Evolutionary conservation across 2,797 vertebrate species (phyloP).

Genomic region (Clarias pachynema): DNA sequence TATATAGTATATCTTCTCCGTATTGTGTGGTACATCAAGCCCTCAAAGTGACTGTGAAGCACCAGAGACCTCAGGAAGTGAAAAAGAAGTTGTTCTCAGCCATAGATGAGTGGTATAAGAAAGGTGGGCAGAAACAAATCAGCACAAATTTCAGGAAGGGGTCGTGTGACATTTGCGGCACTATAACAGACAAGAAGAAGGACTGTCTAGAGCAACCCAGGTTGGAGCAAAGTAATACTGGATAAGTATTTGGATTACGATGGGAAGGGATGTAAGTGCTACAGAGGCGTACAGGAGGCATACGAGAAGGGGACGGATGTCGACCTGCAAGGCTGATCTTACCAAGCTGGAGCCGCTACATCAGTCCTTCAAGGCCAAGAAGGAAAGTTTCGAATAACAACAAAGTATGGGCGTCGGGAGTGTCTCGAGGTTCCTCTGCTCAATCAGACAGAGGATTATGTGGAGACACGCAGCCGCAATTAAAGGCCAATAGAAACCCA

Average conservation of each 20-base stretch:
- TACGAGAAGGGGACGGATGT: too few relatives aligned
- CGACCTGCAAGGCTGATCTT: too few relatives aligned
- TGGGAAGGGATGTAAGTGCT: constrained; percentile 97
- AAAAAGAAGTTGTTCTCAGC: constrained; percentile 73
- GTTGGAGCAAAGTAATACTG: constrained; percentile 88
- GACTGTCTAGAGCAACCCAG: constrained; percentile 97
- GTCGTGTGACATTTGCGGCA: constrained; percentile 94
- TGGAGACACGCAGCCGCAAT: too few relatives aligned
- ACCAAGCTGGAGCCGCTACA: too few relatives aligned
- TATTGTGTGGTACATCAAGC: constrained; percentile 96
- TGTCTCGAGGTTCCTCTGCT: too few relatives aligned
- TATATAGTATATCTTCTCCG: constrained; percentile 97
- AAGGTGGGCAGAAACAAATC: constrained; percentile 86
- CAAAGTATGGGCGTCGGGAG: too few relatives aligned
- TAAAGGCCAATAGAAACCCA: too few relatives aligned
- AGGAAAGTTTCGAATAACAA: too few relatives aligned
- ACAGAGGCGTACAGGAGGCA: constrained; percentile 70
- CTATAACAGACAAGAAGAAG: constrained; percentile 92
- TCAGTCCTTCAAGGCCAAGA: too few relatives aligned
- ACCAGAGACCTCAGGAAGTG: constrained; percentile 92
- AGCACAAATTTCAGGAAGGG: constrained; percentile 89
- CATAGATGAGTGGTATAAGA: constrained; percentile 92
- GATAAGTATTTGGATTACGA: constrained; percentile 96
- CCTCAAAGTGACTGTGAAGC: constrained; percentile 94
- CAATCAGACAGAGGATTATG: too few relatives aligned